Percentiles rank a stretch among this genome's conserved stretches.
phyloP scores from a whole-genome alignment of 2,797 vertebrate genomes.

The Thaleichthys pacificus region DNA sequence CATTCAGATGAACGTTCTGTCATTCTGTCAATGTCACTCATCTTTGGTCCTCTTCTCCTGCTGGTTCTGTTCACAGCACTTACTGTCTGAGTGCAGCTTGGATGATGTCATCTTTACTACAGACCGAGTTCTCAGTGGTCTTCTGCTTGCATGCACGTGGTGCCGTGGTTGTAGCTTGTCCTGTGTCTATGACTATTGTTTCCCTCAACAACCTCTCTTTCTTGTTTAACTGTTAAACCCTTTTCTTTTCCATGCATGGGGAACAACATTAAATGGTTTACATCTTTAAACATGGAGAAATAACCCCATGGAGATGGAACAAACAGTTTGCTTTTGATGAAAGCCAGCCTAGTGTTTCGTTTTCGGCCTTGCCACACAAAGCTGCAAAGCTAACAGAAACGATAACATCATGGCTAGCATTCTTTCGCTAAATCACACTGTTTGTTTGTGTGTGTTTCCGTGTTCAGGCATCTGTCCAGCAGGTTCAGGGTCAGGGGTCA shows the following conservation, averaged over 20 bases:
- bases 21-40: too few species aligned
- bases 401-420: background rate
- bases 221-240: background rate
- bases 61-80: too few species aligned
- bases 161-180: background rate
- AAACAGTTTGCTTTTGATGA: background rate
- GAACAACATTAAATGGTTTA: background rate
- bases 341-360: background rate
- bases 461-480: constrained; percentile 39
- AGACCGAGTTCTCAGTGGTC: background rate
- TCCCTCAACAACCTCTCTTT: background rate
- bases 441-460: background rate
- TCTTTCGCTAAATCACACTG: background rate
- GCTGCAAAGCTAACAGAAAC: too few species aligned
- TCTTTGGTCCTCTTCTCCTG: background rate
- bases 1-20: too few species aligned
- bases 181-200: background rate
- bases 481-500: constrained; percentile 55
- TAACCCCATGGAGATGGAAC: background rate
- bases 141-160: background rate
- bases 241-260: background rate
- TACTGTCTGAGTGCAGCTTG: background rate
- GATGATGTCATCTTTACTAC: background rate
- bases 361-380: background rate
- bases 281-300: background rate